A percentile compares a stretch with the other conserved stretches of the same genome.
phyloP scores from a whole-genome alignment of 1,140 invertebrate genomes.

The Pomphorhynchus laevis region DNA sequence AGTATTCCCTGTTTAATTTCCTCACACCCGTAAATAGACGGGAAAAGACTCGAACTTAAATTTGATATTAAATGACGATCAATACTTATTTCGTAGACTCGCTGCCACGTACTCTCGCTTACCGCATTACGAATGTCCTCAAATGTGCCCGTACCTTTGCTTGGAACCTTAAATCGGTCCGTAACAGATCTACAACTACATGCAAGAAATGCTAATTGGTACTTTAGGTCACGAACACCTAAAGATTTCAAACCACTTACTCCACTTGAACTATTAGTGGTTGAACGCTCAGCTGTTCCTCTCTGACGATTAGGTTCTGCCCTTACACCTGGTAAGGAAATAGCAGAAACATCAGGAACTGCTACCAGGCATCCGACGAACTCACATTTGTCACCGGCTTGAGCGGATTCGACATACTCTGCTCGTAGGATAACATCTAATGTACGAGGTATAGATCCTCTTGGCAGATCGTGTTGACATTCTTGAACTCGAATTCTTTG shows the following conservation, averaged over 20 bases:
- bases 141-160: constrained; percentile 15
- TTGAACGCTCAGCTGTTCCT: constrained; percentile 30
- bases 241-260: constrained; percentile 56
- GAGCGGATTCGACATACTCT: constrained; percentile 73
- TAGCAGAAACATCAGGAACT: constrained; percentile 57
- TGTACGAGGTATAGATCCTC: constrained; percentile 74
- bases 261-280: constrained; percentile 41
- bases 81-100: constrained; percentile 72
- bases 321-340: constrained; percentile 42
- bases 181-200: constrained; percentile 58
- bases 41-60: constrained; percentile 59
- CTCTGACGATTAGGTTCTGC: constrained; percentile 53
- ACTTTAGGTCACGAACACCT: constrained; percentile 71
- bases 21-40: constrained; percentile 82
- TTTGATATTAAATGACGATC: constrained; percentile 68
- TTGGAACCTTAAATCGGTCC: constrained; percentile 26
- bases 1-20: constrained; percentile 75
- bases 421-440: constrained; percentile 76
- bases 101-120: constrained; percentile 72
- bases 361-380: constrained; percentile 82
- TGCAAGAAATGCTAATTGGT: constrained; percentile 65
- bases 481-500: constrained; percentile 94
- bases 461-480: constrained; percentile 69
- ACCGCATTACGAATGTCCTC: constrained; percentile 74
- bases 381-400: constrained; percentile 57